Percentiles rank a stretch among this genome's conserved stretches.
Evolutionary conservation across 2,113 vertebrate species (phyloP).

Genomic region (Halcyon malimbica): DNA sequence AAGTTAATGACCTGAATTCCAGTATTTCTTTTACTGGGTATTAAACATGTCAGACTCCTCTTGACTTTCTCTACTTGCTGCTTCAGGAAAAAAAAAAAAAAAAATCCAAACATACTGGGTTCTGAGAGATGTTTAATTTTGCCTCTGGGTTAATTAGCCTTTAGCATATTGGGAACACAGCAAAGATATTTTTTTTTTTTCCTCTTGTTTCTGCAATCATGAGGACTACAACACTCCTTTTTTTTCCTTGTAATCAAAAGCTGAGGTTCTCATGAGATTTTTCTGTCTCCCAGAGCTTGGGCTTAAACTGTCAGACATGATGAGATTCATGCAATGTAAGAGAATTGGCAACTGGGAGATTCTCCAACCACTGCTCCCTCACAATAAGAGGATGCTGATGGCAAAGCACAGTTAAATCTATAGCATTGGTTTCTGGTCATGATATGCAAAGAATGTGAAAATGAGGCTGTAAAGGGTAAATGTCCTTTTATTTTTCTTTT

Average conservation of each 20-base stretch:
- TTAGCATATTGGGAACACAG: neutral
- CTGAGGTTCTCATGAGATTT: neutral
- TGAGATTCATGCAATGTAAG: neutral
- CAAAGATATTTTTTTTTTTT: neutral
- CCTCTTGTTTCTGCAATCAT: neutral
- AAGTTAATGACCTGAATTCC: neutral
- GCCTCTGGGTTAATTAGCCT: conserved; percentile 3
- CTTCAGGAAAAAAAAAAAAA: neutral
- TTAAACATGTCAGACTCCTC: neutral
- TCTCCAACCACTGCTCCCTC: neutral
- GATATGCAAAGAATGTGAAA: neutral
- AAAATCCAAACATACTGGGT: neutral
- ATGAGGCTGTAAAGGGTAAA: neutral
- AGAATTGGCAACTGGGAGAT: neutral
- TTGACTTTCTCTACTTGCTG: conserved; percentile 3
- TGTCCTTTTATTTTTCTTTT: too few species aligned
- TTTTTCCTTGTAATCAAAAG: conserved; percentile 27
- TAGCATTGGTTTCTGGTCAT: neutral
- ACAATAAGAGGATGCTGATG: neutral
- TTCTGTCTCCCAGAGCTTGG: neutral
- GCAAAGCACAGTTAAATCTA: neutral
- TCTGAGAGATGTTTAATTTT: conserved; percentile 16
- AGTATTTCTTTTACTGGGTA: neutral
- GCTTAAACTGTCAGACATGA: neutral
- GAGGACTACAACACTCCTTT: neutral